Conservation (phyloP, 2,113 vertebrate genomes). For the Brevimyrus niger region DNA sequence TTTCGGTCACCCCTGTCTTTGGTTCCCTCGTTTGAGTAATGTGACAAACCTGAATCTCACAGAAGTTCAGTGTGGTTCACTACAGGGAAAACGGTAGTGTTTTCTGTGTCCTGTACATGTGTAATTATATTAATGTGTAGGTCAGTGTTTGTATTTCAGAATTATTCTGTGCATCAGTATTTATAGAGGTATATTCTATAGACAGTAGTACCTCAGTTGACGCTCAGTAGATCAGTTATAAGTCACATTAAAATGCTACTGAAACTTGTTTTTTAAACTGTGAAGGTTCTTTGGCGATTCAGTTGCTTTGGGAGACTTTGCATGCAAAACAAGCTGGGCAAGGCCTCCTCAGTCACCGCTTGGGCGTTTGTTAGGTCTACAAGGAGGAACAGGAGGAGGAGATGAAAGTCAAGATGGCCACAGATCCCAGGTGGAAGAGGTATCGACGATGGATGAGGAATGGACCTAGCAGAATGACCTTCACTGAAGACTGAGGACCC, state of each 20-base stretch:
- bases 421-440: slow-evolving; percentile 87
- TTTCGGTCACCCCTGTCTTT: neutral
- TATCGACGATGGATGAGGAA: slow-evolving; percentile 97
- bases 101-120: neutral
- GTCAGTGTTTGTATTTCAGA: neutral
- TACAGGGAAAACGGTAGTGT: neutral
- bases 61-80: neutral
- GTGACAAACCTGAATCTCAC: neutral
- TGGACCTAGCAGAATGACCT: slow-evolving; percentile 84
- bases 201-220: neutral
- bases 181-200: neutral
- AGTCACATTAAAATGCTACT: neutral
- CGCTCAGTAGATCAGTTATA: neutral
- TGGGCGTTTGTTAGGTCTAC: slow-evolving; percentile 61
- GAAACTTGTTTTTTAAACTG: neutral
- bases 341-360: neutral
- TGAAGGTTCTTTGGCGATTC: neutral
- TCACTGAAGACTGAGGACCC: slow-evolving; percentile 75
- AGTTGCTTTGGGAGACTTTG: neutral
- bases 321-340: neutral
- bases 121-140: neutral
- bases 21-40: neutral
- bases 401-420: slow-evolving; percentile 89
- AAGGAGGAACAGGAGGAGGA: slow-evolving; percentile 87
- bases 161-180: neutral